Conservation (phyloP, 2,797 vertebrate species). For the Darevskia nairensis region DNA sequence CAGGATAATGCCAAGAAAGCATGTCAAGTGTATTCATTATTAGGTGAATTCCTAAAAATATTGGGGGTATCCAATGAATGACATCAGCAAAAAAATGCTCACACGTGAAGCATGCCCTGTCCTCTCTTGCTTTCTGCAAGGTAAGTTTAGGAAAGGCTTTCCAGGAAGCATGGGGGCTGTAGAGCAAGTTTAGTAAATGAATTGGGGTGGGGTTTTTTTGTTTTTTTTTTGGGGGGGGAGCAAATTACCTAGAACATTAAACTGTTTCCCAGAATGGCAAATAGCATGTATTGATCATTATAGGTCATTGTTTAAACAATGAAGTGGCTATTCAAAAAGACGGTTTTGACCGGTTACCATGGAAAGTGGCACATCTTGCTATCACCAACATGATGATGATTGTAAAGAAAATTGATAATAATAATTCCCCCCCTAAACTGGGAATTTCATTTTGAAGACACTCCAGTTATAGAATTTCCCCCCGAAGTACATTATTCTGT, state of each 20-base stretch:
- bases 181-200: slow-evolving; percentile 16
- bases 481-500: slow-evolving; percentile 10
- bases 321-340: slow-evolving; percentile 53
- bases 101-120: neutral
- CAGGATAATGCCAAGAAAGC: slow-evolving; percentile 20
- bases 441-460: slow-evolving; percentile 27
- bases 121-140: neutral
- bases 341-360: slow-evolving; percentile 39
- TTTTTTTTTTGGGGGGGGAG: too few species aligned
- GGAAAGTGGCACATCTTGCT: slow-evolving; percentile 45
- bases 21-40: neutral
- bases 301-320: slow-evolving; percentile 35
- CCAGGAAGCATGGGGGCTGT: too few species aligned
- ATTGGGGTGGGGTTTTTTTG: neutral
- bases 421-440: neutral
- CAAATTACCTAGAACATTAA: slow-evolving; percentile 5
- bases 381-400: slow-evolving; percentile 16
- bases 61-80: slow-evolving; percentile 31
- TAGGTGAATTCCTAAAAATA: neutral
- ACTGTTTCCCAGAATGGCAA: slow-evolving; percentile 42
- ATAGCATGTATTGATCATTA: slow-evolving; percentile 40
- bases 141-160: neutral
- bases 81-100: neutral
- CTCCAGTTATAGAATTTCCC: neutral
- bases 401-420: slow-evolving; percentile 43